phyloP scores from a whole-genome alignment of 2,888 invertebrate genomes.

The Drosophila mimetica region DNA sequence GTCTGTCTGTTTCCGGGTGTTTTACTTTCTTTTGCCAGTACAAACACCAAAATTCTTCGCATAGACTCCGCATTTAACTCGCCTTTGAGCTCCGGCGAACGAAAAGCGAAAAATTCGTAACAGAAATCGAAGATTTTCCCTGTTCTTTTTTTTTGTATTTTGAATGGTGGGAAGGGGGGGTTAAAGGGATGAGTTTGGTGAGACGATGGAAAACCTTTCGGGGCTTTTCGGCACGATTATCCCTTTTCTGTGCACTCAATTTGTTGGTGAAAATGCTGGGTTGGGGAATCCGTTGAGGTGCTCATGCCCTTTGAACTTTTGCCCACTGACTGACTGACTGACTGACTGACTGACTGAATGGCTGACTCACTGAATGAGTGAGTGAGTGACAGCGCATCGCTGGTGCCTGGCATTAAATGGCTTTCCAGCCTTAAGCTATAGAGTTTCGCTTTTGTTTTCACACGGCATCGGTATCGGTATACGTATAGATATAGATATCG shows the following conservation, averaged over 20 bases:
- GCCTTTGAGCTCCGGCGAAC: conserved; percentile 33
- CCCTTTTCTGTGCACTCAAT: conserved; percentile 68
- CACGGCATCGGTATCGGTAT: conserved; percentile 37
- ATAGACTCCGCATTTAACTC: conserved; percentile 23
- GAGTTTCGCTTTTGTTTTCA: conserved; percentile 48
- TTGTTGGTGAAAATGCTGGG: conserved; percentile 37
- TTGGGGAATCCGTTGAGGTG: conserved; percentile 59
- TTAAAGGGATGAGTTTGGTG: not conserved
- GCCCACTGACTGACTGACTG: conserved; percentile 30
- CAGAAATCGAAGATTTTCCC: conserved; percentile 40
- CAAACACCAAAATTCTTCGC: conserved; percentile 24
- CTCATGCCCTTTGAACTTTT: conserved; percentile 61
- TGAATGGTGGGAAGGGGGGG: not conserved
- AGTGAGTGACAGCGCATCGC: conserved; percentile 25
- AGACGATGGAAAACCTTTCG: conserved; percentile 47
- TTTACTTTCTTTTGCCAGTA: conserved; percentile 8
- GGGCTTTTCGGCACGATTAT: conserved; percentile 67
- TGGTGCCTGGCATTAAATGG: conserved; percentile 47
- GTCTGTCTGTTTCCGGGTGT: not conserved
- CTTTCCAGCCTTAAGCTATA: conserved; percentile 48
- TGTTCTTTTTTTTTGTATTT: conserved; percentile 9
- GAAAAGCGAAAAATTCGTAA: conserved; percentile 24
- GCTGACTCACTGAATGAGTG: conserved; percentile 17
- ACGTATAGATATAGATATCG: not conserved
- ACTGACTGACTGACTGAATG: conserved; percentile 41